A percentile compares a stretch with the other conserved stretches of the same genome.
phyloP scores from a whole-genome alignment of 2,888 invertebrate genomes.

The Lottia scabra region DNA sequence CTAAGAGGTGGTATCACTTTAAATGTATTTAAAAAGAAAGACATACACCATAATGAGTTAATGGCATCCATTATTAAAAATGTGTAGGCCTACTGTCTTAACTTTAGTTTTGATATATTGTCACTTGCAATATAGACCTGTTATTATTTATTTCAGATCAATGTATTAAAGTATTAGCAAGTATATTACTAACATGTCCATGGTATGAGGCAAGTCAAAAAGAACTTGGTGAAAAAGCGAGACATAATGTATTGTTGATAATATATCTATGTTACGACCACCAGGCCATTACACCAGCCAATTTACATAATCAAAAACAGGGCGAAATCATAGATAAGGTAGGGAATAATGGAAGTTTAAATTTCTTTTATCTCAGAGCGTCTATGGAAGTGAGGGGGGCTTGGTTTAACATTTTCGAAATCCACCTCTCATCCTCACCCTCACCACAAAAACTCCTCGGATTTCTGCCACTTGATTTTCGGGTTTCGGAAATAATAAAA shows the following conservation, averaged over 20 bases:
- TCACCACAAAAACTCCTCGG: too few relatives aligned
- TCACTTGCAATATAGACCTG: background rate
- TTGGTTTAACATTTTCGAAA: too few relatives aligned
- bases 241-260: slow-evolving; percentile 56
- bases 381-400: too few relatives aligned
- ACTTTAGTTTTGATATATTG: too few relatives aligned
- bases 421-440: too few relatives aligned
- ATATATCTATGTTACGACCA: slow-evolving; percentile 49
- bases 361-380: too few relatives aligned
- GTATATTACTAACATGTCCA: slow-evolving; percentile 52
- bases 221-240: slow-evolving; percentile 60
- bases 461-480: too few relatives aligned
- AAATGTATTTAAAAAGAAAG: too few relatives aligned
- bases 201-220: slow-evolving; percentile 55
- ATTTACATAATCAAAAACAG: slow-evolving; percentile 48
- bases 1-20: too few relatives aligned
- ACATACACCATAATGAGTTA: too few relatives aligned
- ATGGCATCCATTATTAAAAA: background rate
- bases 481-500: too few relatives aligned
- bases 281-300: slow-evolving; percentile 55
- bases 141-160: slow-evolving; percentile 29
- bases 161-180: slow-evolving; percentile 41
- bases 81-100: background rate
- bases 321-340: slow-evolving; percentile 58
- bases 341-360: background rate